A percentile compares a stretch with the other conserved stretches of the same genome.
phyloP scores from a whole-genome alignment of 1,140 invertebrate species.

The Tetranychus urticae region DNA sequence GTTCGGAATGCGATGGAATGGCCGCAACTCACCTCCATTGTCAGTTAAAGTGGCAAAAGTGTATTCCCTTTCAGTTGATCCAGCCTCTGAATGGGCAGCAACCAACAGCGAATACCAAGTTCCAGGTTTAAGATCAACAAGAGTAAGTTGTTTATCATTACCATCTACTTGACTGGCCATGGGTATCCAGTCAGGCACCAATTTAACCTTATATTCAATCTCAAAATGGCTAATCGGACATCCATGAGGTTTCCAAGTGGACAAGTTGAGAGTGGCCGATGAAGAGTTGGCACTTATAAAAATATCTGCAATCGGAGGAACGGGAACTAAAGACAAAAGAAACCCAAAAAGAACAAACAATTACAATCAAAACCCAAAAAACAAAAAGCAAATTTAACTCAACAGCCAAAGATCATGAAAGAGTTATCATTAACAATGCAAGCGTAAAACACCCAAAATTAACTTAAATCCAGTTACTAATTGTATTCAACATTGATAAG shows the following conservation, averaged over 20 bases:
- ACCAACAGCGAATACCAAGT: slow-evolving; percentile 28
- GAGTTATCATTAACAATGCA: no score
- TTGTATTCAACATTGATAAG: no score
- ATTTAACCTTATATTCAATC: slow-evolving; percentile 14
- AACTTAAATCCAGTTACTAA: no score
- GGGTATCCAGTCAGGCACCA: slow-evolving; percentile 14
- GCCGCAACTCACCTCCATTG: background rate
- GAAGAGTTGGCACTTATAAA: slow-evolving; percentile 20
- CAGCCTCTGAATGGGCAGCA: slow-evolving; percentile 13
- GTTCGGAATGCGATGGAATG: background rate
- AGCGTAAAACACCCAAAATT: no score
- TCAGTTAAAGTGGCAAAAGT: slow-evolving; percentile 36
- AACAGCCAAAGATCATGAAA: no score
- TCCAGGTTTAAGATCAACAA: slow-evolving; percentile 46
- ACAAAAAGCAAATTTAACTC: no score
- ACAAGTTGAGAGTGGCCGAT: slow-evolving; percentile 22
- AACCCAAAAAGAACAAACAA: background rate
- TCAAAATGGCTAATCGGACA: slow-evolving; percentile 25
- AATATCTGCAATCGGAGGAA: slow-evolving; percentile 12
- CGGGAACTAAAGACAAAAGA: slow-evolving; percentile 10
- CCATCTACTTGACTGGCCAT: slow-evolving; percentile 6
- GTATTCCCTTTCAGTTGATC: slow-evolving; percentile 53
- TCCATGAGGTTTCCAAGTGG: slow-evolving; percentile 23
- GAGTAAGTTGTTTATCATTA: slow-evolving; percentile 6
- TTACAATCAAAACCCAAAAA: no score